Evolutionary conservation across 2,888 invertebrate species (phyloP), one percentile per base, ranked within the genome.

Genomic region (Phengaris alcon): DNA sequence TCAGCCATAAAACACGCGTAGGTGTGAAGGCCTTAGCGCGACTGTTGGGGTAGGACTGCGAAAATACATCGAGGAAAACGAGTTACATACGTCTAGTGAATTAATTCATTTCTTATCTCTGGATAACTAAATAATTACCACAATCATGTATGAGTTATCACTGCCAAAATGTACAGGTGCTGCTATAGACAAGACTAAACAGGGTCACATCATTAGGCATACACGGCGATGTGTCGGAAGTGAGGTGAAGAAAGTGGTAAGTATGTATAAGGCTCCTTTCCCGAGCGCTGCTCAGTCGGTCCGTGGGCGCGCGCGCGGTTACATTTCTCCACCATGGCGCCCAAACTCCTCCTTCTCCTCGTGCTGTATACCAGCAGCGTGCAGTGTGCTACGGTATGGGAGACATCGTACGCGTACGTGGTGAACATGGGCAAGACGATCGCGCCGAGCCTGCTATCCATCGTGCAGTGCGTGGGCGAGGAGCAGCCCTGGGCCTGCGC

Each of bases 401-500:
- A 92, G 35, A 83, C 83, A 2, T 89, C 91, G 0, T 93, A 91
- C 75, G 90, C 90, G 46, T 92, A 91, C 85, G 86, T 93, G 9
- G 82, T 90, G 80, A 90, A 83, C 83, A 82, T 90, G 5, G 90
- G 92, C 0, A 91, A 89, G 75, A 90, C 81, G 82, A 81, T 92
- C 64, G 91, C 91, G 54, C 94, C 95, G 2, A 94, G 93, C 84
- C 90, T 95, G 73, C 85, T 94, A 86, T 90, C 94, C 4, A 83
- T 95, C 74, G 83, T 94, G 75, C 89, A 94, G 78, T 95, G 95
- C 84, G 89, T 95, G 55, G 87, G 90, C 0, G 87, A 91, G 10
- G 84, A 88, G 0, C 88, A 94, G 55, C 90, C 93, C 9, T 94
- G 94, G 94, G 83, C 83, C 9, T 95, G 95, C 88, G 94, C 94